phyloP scores from a whole-genome alignment of 2,113 vertebrate genomes.

The Melanostigma gelatinosum region DNA sequence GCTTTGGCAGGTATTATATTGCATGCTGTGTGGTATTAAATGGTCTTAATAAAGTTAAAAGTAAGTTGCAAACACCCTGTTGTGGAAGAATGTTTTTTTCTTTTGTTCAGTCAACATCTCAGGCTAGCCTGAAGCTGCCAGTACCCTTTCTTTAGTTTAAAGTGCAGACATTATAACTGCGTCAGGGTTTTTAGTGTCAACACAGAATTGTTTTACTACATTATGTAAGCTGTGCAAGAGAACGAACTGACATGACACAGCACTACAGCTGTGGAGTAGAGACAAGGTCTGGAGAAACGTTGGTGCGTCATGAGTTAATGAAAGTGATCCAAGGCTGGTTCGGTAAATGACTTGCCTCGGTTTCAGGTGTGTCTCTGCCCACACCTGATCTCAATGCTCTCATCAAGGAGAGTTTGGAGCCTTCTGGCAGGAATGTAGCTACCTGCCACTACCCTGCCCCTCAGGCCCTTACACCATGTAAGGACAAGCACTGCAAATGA shows the following conservation, averaged over 20 bases:
- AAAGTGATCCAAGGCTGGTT: background rate
- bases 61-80: background rate
- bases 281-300: background rate
- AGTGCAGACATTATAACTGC: background rate
- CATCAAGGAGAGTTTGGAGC: too few relatives aligned
- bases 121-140: background rate
- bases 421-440: too few relatives aligned
- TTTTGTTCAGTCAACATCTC: background rate
- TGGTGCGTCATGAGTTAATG: background rate
- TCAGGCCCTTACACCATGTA: too few relatives aligned
- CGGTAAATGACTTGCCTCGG: background rate
- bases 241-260: background rate
- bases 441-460: too few relatives aligned
- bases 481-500: background rate
- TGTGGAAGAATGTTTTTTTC: background rate
- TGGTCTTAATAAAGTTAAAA: background rate
- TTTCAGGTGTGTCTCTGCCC: background rate
- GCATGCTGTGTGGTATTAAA: background rate
- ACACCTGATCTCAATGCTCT: too few relatives aligned
- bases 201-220: background rate
- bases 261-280: background rate
- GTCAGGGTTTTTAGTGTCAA: background rate
- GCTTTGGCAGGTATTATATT: background rate
- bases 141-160: background rate
- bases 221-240: background rate